Conservation (phyloP, 2,113 vertebrate genomes). For the Triplophysa tibetana region DNA sequence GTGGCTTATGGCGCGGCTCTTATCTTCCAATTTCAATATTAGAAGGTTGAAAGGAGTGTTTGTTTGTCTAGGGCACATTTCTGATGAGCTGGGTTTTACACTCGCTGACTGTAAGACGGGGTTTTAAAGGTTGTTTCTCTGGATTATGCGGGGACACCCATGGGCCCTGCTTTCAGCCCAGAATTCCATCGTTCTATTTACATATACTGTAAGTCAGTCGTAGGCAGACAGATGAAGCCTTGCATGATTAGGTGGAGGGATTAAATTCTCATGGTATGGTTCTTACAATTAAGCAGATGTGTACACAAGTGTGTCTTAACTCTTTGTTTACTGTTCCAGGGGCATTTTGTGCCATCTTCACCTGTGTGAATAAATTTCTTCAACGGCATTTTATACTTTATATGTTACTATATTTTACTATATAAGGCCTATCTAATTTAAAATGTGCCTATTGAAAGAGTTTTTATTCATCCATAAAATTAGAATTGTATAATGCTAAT, state of each 20-base stretch:
- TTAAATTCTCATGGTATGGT: not conserved
- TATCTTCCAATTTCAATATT: conserved; percentile 43
- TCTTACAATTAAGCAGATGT: not conserved
- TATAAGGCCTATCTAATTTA: no score
- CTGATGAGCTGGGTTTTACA: conserved; percentile 24
- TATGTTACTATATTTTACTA: no score
- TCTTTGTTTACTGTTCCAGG: not conserved
- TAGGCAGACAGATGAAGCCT: not conserved
- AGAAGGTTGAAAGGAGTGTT: conserved; percentile 21
- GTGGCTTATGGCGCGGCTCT: conserved; percentile 34
- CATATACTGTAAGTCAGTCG: conserved; percentile 16
- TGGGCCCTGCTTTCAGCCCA: not conserved
- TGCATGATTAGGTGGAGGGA: conserved; percentile 3
- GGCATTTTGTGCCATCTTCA: not conserved
- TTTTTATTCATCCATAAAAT: no score
- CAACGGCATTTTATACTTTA: no score
- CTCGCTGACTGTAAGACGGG: not conserved
- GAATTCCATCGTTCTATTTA: not conserved
- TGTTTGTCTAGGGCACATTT: conserved; percentile 18
- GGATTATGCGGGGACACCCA: conserved; percentile 23
- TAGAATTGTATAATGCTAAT: no score
- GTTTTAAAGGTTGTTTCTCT: conserved; percentile 20
- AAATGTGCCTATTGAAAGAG: no score
- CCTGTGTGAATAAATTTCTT: no score
- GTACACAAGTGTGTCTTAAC: not conserved